Base-by-base conservation (phyloP, 2,888 invertebrate species). In the Masnerella sp. region DNA sequence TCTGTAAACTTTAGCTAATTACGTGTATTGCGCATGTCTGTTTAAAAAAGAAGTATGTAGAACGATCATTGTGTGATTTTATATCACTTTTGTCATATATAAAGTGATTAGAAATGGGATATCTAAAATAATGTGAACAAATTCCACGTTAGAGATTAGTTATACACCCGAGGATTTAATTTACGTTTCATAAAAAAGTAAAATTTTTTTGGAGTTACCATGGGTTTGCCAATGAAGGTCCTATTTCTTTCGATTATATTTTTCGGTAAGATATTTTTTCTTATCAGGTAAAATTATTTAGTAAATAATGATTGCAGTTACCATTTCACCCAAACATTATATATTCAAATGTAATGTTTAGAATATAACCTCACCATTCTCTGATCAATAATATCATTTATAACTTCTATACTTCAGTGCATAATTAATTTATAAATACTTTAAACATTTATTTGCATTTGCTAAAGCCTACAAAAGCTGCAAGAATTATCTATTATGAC, bases 171-270 rank as follows among this genome's bases (percentile, higher is more conserved):
- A 40, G 15, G 28, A 43, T 20, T 11, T 49, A 45, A 30, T 68
- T 68, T 68, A 68, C 42, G 18, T 61, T 58, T 52, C 5, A 11
- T 11, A 18, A 14, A 14, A 11, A 42, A 30, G 20, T 45, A 22
- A 12, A 7, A 20, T 36, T 58, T 47, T 8, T 30, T 58, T 49
- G 34, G 15, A 14, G 2, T 43, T 40, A 77, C 67, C 75, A 86
- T 87, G 86, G 83, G 84, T 81, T 84, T 83, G 51, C 59, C 84
- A 40, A 71, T 76, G 64, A 83, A 80, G 79, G 65, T 85, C 15
- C 67, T 78, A 7, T 69, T 85, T 71, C 75, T 85, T 61, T 75
- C n/a, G n/a, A n/a, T 80, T 58, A 68, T 81, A 70, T 78, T 82
- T 74, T 85, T 79, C 68, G 84, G 87, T 87, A 78, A 84, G 58